These are phyloP conservation scores for Solenopsis invicta DNA, from an alignment of 1,140 invertebrate species.

Conservation along the genomic window DNA sequence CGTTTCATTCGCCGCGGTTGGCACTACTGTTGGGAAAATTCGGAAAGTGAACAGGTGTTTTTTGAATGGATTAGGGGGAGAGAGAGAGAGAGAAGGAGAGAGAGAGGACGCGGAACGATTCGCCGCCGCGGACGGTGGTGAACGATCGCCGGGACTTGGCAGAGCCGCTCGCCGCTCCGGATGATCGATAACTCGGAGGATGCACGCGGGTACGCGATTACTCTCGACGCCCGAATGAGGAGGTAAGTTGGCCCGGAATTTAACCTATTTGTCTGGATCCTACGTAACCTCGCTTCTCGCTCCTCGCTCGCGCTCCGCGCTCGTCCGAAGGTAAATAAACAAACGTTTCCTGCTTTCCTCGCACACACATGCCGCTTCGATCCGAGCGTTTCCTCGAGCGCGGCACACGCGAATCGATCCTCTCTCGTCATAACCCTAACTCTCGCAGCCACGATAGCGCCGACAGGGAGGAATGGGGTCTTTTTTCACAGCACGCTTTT, in stretches of 20 bases:
- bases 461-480: too few species aligned
- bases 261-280: slow-evolving; percentile 32
- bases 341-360: slow-evolving; percentile 10
- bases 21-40: slow-evolving; percentile 89
- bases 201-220: slow-evolving; percentile 62
- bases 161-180: slow-evolving; percentile 64
- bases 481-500: too few species aligned
- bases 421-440: slow-evolving; percentile 1
- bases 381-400: background rate
- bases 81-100: background rate
- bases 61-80: slow-evolving; percentile 87
- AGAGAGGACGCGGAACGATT: slow-evolving; percentile 71
- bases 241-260: slow-evolving; percentile 63
- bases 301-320: too few species aligned
- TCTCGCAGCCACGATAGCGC: background rate
- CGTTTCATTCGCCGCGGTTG: slow-evolving; percentile 82
- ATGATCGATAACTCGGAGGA: slow-evolving; percentile 56
- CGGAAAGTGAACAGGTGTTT: slow-evolving; percentile 90
- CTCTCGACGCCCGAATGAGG: slow-evolving; percentile 55
- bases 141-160: slow-evolving; percentile 58
- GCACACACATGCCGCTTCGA: background rate
- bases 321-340: slow-evolving; percentile 72
- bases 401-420: background rate
- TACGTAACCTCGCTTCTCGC: slow-evolving; percentile 28
- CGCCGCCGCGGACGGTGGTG: slow-evolving; percentile 65